Conservation (phyloP, 2,888 invertebrate genomes). For the Crocallis elinguaria region DNA sequence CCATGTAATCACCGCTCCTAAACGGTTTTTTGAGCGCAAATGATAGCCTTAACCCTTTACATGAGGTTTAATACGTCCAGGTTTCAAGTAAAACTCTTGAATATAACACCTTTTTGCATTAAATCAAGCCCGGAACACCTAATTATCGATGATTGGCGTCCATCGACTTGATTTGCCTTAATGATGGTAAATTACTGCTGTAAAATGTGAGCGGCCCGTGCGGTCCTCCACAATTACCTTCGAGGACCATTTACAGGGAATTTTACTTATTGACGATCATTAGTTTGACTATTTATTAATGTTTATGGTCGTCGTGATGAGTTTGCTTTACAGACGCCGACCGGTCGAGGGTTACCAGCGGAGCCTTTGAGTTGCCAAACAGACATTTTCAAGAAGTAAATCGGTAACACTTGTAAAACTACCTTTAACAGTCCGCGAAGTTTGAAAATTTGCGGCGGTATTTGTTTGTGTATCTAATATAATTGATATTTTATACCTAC, state of each 20-base stretch:
- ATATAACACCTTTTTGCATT: conserved; percentile 78
- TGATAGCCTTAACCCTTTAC: conserved; percentile 52
- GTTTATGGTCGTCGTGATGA: conserved; percentile 38
- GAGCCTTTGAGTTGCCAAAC: too few relatives aligned
- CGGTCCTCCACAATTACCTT: conserved; percentile 54
- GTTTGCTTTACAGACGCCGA: conserved; percentile 35
- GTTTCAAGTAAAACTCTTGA: conserved; percentile 44
- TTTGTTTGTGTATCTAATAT: too few relatives aligned
- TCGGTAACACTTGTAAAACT: too few relatives aligned
- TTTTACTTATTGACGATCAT: conserved; percentile 58
- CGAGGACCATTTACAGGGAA: conserved; percentile 54
- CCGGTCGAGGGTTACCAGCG: conserved; percentile 22
- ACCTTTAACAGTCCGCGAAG: too few relatives aligned
- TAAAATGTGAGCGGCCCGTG: conserved; percentile 61
- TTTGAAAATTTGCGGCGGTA: too few relatives aligned
- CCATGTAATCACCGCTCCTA: conserved; percentile 53
- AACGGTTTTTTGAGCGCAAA: conserved; percentile 62
- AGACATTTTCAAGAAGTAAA: too few relatives aligned
- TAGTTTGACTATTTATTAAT: conserved; percentile 54
- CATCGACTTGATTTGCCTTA: conserved; percentile 73
- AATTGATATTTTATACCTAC: too few relatives aligned
- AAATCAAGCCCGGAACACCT: conserved; percentile 67
- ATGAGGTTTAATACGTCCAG: conserved; percentile 63
- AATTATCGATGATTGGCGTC: conserved; percentile 76
- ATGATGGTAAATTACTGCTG: conserved; percentile 74